Conservation (phyloP, 2,888 invertebrate species). For the Zele albiditarsus region DNA sequence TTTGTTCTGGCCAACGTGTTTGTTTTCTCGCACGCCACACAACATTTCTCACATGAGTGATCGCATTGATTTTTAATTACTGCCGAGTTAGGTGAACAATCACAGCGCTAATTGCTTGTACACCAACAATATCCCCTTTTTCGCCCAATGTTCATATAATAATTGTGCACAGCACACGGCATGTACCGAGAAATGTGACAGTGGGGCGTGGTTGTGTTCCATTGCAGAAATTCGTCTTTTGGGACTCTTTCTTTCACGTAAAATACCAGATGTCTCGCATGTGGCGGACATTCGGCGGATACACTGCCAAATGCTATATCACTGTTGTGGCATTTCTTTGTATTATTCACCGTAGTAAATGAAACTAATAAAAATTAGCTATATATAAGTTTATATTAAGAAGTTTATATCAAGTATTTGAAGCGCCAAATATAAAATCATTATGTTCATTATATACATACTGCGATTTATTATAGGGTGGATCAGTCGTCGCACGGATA, state of each 20-base stretch:
- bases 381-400: background rate
- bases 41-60: constrained; percentile 61
- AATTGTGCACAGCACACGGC: constrained; percentile 36
- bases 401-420: background rate
- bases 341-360: constrained; percentile 24
- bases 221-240: constrained; percentile 71
- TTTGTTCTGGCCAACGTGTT: constrained; percentile 43
- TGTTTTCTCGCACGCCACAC: constrained; percentile 40
- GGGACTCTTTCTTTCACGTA: constrained; percentile 65
- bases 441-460: constrained; percentile 42
- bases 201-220: constrained; percentile 65
- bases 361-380: background rate
- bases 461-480: constrained; percentile 63
- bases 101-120: constrained; percentile 65
- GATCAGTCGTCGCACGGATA: constrained; percentile 63
- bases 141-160: background rate
- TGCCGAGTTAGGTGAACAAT: constrained; percentile 68
- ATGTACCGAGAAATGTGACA: constrained; percentile 66
- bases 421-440: background rate
- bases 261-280: constrained; percentile 73
- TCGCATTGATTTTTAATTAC: constrained; percentile 71
- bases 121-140: constrained; percentile 59
- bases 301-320: constrained; percentile 49
- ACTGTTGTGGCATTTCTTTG: constrained; percentile 31
- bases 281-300: constrained; percentile 61